Evolutionary conservation across 2,113 vertebrate species (phyloP).

Genomic region (Macquaria australasica): DNA sequence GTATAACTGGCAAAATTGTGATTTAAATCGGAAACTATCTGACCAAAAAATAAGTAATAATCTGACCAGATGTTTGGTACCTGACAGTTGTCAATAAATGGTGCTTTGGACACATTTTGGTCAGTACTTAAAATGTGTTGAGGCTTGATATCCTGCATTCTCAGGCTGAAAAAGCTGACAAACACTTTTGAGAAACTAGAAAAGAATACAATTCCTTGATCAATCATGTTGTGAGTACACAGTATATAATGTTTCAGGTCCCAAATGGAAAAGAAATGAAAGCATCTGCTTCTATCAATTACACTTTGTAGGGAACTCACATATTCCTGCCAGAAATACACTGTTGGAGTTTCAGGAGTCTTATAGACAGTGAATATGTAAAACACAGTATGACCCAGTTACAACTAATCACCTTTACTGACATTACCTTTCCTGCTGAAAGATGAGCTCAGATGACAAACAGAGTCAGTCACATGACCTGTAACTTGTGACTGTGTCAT

Average conservation of each 20-base stretch:
- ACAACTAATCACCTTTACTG: constrained; percentile 21
- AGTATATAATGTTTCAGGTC: background rate
- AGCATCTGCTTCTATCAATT: background rate
- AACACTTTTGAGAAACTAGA: background rate
- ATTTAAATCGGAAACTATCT: background rate
- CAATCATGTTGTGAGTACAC: background rate
- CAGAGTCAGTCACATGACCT: constrained; percentile 29
- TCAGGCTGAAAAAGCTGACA: background rate
- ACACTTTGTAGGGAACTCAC: background rate
- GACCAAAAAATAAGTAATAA: background rate
- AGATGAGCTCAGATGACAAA: constrained; percentile 21
- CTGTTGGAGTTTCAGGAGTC: background rate
- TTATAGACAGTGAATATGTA: background rate
- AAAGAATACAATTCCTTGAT: background rate
- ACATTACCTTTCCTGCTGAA: constrained; percentile 14
- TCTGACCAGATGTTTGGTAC: background rate
- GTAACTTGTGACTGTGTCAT: background rate
- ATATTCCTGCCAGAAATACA: background rate
- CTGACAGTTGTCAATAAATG: background rate
- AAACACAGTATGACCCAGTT: background rate
- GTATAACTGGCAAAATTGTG: background rate
- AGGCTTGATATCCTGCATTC: background rate
- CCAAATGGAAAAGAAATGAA: background rate
- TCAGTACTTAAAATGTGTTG: background rate
- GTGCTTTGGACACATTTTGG: background rate